Evolutionary conservation across 2,797 vertebrate species (phyloP).

Genomic region (Labroides dimidiatus): DNA sequence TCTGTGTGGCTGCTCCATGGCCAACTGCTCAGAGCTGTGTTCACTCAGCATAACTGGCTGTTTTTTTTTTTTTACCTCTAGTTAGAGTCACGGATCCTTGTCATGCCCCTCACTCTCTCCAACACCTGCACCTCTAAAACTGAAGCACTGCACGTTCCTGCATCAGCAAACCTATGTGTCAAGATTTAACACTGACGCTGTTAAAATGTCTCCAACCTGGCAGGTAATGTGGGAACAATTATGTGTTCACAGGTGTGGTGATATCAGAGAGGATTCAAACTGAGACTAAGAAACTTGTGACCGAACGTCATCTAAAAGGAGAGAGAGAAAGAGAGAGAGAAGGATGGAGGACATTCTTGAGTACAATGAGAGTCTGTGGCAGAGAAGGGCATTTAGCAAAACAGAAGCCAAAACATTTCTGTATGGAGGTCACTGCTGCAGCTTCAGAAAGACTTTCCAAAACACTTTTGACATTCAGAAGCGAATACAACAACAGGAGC

Average conservation of each 20-base stretch:
- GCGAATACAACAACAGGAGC: no score
- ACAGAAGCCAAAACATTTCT: no score
- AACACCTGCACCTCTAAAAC: conserved; percentile 4
- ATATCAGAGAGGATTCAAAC: no score
- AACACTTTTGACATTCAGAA: no score
- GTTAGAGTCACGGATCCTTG: conserved; percentile 20
- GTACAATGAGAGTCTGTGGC: no score
- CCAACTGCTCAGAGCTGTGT: conserved; percentile 12
- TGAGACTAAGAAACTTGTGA: no score
- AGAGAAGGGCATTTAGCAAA: no score
- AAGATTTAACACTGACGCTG: not conserved
- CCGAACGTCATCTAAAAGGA: no score
- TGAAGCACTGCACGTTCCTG: not conserved
- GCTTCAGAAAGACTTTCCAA: no score
- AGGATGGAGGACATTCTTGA: no score
- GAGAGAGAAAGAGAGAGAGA: no score
- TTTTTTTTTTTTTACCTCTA: conserved; percentile 35
- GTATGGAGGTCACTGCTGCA: no score
- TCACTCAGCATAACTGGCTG: conserved; percentile 21
- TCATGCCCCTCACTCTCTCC: conserved; percentile 12
- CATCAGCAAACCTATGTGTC: not conserved
- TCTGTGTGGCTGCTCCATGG: conserved; percentile 7
- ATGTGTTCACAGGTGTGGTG: not conserved
- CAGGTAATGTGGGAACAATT: not conserved
- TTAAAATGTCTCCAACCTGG: conserved; percentile 3